Evolutionary conservation across 2,888 invertebrate genomes (phyloP).

Genomic region (Dryococelus australis): DNA sequence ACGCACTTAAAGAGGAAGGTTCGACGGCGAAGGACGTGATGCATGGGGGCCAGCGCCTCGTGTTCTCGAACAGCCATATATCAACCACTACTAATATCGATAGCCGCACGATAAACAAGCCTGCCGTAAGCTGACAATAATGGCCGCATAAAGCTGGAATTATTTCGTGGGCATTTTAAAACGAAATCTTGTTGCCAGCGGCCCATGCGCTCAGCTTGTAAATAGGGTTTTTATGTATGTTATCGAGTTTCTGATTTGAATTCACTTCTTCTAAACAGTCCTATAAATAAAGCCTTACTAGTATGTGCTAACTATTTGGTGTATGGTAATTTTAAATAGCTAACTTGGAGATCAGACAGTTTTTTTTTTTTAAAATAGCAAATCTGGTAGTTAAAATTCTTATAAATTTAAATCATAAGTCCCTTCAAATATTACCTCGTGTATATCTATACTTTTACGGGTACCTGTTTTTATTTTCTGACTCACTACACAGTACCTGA

Average conservation of each 20-base stretch:
- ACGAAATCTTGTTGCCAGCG: not conserved
- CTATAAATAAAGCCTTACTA: too few relatives aligned
- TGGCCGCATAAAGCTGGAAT: conserved; percentile 38
- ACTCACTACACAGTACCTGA: too few relatives aligned
- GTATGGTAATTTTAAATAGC: too few relatives aligned
- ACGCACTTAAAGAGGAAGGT: not conserved
- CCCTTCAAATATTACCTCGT: too few relatives aligned
- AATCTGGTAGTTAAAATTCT: too few relatives aligned
- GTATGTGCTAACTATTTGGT: too few relatives aligned
- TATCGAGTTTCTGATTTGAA: not conserved
- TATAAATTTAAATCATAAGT: too few relatives aligned
- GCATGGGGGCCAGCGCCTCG: conserved; percentile 32
- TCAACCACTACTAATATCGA: conserved; percentile 36
- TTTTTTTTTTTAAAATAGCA: too few relatives aligned
- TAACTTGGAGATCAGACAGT: too few relatives aligned
- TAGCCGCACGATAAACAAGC: conserved; percentile 36
- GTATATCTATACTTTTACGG: too few relatives aligned
- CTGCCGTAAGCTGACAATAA: conserved; percentile 39
- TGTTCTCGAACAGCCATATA: conserved; percentile 30
- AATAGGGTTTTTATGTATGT: not conserved
- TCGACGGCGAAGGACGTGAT: conserved; percentile 30
- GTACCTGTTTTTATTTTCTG: too few relatives aligned
- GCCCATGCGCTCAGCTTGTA: not conserved
- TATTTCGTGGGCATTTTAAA: conserved; percentile 32
- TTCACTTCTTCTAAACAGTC: too few relatives aligned